Base-by-base conservation (phyloP, 1,140 invertebrate species). In the Bilobella aurantiaca region DNA sequence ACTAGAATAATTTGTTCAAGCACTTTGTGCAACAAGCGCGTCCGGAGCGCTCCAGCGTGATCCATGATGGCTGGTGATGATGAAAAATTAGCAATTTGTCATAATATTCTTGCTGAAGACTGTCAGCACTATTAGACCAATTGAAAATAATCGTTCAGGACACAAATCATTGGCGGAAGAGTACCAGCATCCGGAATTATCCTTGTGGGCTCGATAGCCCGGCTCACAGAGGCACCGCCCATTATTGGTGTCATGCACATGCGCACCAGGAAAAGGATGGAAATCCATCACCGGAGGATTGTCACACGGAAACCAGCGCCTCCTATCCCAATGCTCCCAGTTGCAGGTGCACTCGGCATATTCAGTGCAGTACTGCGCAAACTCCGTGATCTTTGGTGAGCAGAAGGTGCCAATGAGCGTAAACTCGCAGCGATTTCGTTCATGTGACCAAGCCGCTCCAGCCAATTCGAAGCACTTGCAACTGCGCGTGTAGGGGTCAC, bases 301-400 rank as follows among this genome's bases (percentile, higher is more conserved):
- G 21, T 8, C 49, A 53, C 49, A 53, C 5, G 49, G 12, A 23
- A 18, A 53, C 49, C 49, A 53, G 14, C 21, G 8, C 25, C 49
- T 53, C 49, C 23, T 53, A 53, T 53, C 49, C 49, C 49, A 53
- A 53, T 53, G 49, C 21, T 23, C 14, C 49, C 49, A 53, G 23
- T 53, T 53, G 49, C 49, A 53, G 25, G 49, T 53, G 25, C 49
- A 53, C 21, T 53, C 12, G 8, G 49, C 49, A 23, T 53, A 16
- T 23, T 53, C 49, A 23, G 49, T 53, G 21, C 49, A 53, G 49
- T 53, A 53, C 12, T 53, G 49, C 14, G 49, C 49, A 23, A 18
- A 53, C 8, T 53, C 49, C 5, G 21, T 12, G 23, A 53, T 53
- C 5, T 53, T 53, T 23, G 49, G 49, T 14, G 49, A 14, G 25